These are phyloP conservation scores for Hirudinaria manillensis DNA, from an alignment of 2,888 invertebrate species.

Conservation along the genomic window DNA sequence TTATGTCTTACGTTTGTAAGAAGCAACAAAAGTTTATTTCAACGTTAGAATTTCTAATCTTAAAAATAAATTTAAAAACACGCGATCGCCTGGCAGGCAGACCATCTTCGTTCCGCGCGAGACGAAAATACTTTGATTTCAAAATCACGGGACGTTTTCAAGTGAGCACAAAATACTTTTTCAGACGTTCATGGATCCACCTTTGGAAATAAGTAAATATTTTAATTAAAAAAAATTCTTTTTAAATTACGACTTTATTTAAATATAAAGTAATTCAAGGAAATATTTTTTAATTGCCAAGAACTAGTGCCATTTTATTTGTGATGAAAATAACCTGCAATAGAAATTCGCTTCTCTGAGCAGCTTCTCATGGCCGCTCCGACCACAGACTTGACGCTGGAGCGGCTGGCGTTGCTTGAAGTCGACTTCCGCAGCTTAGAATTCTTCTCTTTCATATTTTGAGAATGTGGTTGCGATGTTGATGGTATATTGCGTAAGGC, in stretches of 20 bases:
- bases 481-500: not conserved
- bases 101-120: too few relatives aligned
- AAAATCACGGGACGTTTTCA: not conserved
- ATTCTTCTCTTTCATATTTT: not conserved
- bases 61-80: too few relatives aligned
- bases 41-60: too few relatives aligned
- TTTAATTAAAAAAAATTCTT: not conserved
- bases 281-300: too few relatives aligned
- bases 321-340: conserved; percentile 2
- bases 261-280: too few relatives aligned
- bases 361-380: not conserved
- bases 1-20: too few relatives aligned
- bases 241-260: not conserved
- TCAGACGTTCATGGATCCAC: not conserved
- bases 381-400: conserved; percentile 6
- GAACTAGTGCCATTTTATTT: too few relatives aligned
- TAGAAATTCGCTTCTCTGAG: conserved; percentile 6
- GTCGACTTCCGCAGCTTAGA: conserved; percentile 7
- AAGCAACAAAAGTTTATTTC: too few relatives aligned
- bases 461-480: not conserved
- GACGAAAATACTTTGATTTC: not conserved
- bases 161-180: conserved; percentile 8
- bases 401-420: conserved; percentile 6
- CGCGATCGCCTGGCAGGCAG: too few relatives aligned
- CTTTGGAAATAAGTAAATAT: conserved; percentile 4